Evolutionary conservation across 2,797 vertebrate species (phyloP).

Genomic region (Bovichtus variegatus): DNA sequence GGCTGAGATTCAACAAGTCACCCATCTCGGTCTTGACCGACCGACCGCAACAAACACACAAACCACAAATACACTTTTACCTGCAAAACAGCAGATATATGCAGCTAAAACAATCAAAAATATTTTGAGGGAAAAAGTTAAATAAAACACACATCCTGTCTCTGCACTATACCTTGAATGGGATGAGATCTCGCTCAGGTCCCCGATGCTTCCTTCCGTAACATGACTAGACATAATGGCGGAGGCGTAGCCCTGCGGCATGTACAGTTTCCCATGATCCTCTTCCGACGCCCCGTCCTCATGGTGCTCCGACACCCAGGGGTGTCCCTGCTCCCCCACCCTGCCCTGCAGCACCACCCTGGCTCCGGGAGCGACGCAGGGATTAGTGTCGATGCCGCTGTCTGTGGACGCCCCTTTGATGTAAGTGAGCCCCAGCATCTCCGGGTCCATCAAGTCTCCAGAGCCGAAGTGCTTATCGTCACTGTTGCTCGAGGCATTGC

Average conservation of each 20-base stretch:
- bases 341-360: conserved; percentile 77
- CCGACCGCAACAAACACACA: no score
- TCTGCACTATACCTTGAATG: conserved; percentile 90
- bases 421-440: conserved; percentile 93
- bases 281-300: conserved; percentile 84
- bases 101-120: neutral
- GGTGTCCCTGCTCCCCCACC: conserved; percentile 79
- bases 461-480: conserved; percentile 97
- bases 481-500: conserved; percentile 95
- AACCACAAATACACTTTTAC: neutral
- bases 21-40: neutral
- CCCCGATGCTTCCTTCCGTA: conserved; percentile 91
- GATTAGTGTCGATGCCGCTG: conserved; percentile 95
- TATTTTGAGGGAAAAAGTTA: neutral
- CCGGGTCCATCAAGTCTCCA: conserved; percentile 94
- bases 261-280: conserved; percentile 88
- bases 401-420: conserved; percentile 97
- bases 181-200: conserved; percentile 94
- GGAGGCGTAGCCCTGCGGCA: conserved; percentile 87
- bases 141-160: neutral
- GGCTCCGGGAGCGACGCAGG: conserved; percentile 86
- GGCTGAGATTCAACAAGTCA: neutral
- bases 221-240: conserved; percentile 82
- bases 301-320: conserved; percentile 84
- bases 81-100: neutral